Conservation (phyloP, 2,888 invertebrate species). For the Beris chalybata region DNA sequence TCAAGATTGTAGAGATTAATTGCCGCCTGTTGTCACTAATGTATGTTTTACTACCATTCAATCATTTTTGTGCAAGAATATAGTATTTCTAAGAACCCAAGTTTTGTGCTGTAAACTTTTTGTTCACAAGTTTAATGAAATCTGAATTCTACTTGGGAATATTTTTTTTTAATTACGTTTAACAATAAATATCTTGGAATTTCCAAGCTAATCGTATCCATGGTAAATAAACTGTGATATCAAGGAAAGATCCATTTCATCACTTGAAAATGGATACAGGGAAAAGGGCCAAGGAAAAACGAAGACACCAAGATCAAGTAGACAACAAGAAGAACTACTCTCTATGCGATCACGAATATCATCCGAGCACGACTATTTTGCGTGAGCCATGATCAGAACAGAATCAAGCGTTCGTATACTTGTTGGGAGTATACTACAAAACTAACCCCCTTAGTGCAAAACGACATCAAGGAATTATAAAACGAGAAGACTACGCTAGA, state of each 20-base stretch:
- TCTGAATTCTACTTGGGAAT: conserved; percentile 10
- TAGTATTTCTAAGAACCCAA: too few relatives aligned
- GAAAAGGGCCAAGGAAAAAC: conserved; percentile 11
- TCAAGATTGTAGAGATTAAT: too few relatives aligned
- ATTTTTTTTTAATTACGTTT: conserved; percentile 24
- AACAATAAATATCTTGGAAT: conserved; percentile 11
- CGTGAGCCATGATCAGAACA: conserved; percentile 43
- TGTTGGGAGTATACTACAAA: conserved; percentile 11
- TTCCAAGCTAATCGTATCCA: conserved; percentile 14
- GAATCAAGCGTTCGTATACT: conserved; percentile 27
- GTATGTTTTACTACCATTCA: too few relatives aligned
- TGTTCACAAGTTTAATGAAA: too few relatives aligned
- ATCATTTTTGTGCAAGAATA: too few relatives aligned
- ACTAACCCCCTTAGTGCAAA: conserved; percentile 14
- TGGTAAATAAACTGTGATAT: conserved; percentile 1
- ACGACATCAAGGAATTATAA: conserved; percentile 6
- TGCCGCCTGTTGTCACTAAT: too few relatives aligned
- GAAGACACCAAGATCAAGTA: conserved; percentile 18
- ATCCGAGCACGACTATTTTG: conserved; percentile 45
- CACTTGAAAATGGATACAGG: conserved; percentile 13
- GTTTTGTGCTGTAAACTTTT: too few relatives aligned
- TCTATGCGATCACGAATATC: conserved; percentile 42
- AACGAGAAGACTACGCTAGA: conserved; percentile 20
- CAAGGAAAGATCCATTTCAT: conserved; percentile 25
- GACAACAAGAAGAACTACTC: conserved; percentile 15